Evolutionary conservation across 2,888 invertebrate genomes (phyloP).

Genomic region (Caprella mutica): DNA sequence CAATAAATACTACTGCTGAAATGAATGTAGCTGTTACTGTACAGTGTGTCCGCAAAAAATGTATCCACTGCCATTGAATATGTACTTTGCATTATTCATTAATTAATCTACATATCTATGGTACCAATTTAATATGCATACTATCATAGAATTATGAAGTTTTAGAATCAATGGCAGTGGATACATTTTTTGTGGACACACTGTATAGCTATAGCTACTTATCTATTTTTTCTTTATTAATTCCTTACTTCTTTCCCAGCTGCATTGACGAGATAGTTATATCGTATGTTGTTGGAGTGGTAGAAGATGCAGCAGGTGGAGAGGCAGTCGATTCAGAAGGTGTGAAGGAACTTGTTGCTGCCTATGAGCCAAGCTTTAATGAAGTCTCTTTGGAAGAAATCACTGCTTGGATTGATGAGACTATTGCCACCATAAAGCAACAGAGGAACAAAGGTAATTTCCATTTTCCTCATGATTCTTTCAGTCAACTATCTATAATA

Average conservation of each 20-base stretch:
- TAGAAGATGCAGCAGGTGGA: constrained; percentile 29
- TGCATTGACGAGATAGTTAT: constrained; percentile 33
- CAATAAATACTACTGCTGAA: too few species aligned
- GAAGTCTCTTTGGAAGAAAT: constrained; percentile 25
- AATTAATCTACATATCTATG: too few species aligned
- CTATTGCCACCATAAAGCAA: constrained; percentile 19
- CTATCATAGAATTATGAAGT: too few species aligned
- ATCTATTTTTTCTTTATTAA: neutral
- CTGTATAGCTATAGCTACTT: too few species aligned
- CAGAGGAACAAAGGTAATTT: constrained; percentile 24
- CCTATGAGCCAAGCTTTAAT: constrained; percentile 32
- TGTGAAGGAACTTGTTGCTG: constrained; percentile 31
- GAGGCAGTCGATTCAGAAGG: constrained; percentile 30
- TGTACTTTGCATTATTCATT: too few species aligned
- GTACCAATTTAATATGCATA: too few species aligned
- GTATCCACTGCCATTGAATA: too few species aligned
- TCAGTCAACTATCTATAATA: too few species aligned
- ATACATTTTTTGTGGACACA: too few species aligned
- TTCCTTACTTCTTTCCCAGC: constrained; percentile 11
- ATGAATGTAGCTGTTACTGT: too few species aligned
- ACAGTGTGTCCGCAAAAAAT: too few species aligned
- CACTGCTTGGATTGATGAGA: constrained; percentile 23
- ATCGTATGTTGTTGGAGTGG: constrained; percentile 30
- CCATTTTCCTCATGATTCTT: neutral
- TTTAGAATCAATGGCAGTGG: too few species aligned